phyloP scores from a whole-genome alignment of 1,140 invertebrate species.

The Ericerus pela region DNA sequence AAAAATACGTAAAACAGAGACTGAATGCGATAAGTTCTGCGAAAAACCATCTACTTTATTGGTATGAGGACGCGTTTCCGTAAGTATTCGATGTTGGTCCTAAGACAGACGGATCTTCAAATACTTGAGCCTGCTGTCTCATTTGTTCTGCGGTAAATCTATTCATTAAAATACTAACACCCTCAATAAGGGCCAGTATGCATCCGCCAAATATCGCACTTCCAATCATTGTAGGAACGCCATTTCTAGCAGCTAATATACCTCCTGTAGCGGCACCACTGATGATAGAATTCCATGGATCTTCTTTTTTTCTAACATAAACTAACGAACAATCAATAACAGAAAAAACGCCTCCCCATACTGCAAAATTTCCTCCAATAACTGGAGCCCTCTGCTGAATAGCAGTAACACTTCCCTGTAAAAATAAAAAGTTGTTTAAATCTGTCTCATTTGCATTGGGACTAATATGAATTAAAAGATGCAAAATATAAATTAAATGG shows the following conservation, averaged over 20 bases:
- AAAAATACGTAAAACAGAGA: too few relatives aligned
- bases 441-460: background rate
- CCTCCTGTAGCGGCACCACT: slow-evolving; percentile 91
- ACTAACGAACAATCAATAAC: slow-evolving; percentile 93
- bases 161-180: slow-evolving; percentile 79
- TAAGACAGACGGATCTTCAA: slow-evolving; percentile 52
- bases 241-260: slow-evolving; percentile 86
- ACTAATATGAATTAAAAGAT: background rate
- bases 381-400: slow-evolving; percentile 80
- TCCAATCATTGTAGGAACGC: slow-evolving; percentile 82
- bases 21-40: too few relatives aligned
- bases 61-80: background rate
- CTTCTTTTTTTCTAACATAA: slow-evolving; percentile 79
- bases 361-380: slow-evolving; percentile 83
- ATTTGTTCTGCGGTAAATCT: slow-evolving; percentile 79
- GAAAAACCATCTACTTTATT: background rate
- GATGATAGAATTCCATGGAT: slow-evolving; percentile 96
- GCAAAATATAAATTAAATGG: background rate
- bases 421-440: background rate
- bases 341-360: slow-evolving; percentile 93
- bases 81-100: slow-evolving; percentile 23
- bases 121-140: slow-evolving; percentile 49
- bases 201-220: slow-evolving; percentile 91
- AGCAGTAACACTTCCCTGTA: slow-evolving; percentile 49
- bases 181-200: slow-evolving; percentile 89